These are phyloP conservation scores for Plagodis dolabraria DNA, from an alignment of 2,888 invertebrate species.

Conservation along the genomic window DNA sequence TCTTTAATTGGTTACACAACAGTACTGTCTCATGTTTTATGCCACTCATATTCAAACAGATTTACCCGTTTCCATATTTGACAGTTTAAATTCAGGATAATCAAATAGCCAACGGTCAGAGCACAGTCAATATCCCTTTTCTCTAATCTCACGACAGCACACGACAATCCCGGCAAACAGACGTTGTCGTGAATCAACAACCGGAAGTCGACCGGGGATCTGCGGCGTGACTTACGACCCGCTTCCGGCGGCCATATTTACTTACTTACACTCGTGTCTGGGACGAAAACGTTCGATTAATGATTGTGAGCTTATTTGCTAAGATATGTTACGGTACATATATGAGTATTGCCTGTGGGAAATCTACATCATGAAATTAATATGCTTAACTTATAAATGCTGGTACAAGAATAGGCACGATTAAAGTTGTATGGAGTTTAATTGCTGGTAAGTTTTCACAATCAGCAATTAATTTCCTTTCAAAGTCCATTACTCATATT, in stretches of 20 bases:
- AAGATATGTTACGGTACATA: not conserved
- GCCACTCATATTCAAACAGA: too few relatives aligned
- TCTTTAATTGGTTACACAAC: too few relatives aligned
- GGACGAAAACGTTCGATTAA: slow-evolving; percentile 54
- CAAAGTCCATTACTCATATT: too few relatives aligned
- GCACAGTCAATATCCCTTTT: slow-evolving; percentile 31
- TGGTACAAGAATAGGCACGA: too few relatives aligned
- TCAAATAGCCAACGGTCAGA: not conserved
- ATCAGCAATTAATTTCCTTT: too few relatives aligned
- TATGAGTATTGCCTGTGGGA: not conserved
- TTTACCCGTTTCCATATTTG: too few relatives aligned
- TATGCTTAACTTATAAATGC: too few relatives aligned
- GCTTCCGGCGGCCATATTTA: slow-evolving; percentile 79
- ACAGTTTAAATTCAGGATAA: not conserved
- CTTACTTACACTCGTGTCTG: slow-evolving; percentile 68
- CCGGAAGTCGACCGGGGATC: slow-evolving; percentile 68
- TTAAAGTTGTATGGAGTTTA: too few relatives aligned
- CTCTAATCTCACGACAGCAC: slow-evolving; percentile 14
- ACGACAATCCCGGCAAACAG: slow-evolving; percentile 36
- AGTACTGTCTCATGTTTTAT: too few relatives aligned
- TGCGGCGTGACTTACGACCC: slow-evolving; percentile 80
- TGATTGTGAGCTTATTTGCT: slow-evolving; percentile 32
- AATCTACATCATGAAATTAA: not conserved
- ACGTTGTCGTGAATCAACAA: slow-evolving; percentile 51
- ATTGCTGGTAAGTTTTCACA: too few relatives aligned